Evolutionary conservation across 2,113 vertebrate species (phyloP).

Genomic region (Notechis scutatus): DNA sequence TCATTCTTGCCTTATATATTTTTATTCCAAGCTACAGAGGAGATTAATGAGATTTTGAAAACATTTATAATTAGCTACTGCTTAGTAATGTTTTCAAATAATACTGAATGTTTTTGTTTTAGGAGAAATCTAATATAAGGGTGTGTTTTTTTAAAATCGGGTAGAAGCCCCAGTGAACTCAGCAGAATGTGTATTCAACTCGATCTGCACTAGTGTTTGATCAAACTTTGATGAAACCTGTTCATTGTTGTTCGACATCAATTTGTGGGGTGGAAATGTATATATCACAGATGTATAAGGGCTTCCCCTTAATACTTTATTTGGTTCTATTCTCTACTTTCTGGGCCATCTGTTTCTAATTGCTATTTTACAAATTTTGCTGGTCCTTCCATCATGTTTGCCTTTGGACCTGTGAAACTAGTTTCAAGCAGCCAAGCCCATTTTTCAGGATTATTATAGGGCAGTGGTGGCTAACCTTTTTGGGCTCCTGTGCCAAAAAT

Average conservation of each 20-base stretch:
- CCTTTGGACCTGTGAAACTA: background rate
- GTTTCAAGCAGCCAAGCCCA: background rate
- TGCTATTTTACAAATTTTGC: background rate
- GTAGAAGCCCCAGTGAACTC: background rate
- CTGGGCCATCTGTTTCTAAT: background rate
- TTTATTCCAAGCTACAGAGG: background rate
- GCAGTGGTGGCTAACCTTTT: too few species aligned
- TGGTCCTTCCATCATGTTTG: background rate
- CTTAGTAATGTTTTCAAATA: background rate
- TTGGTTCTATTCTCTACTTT: background rate
- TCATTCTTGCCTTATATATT: background rate
- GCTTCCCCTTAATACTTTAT: background rate
- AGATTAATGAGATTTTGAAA: background rate
- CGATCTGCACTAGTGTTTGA: background rate
- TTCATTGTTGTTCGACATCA: background rate
- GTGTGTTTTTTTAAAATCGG: background rate
- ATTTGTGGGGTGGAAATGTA: background rate
- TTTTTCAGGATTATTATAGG: too few species aligned
- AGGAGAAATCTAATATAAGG: background rate
- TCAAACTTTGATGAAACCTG: background rate
- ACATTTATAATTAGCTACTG: background rate
- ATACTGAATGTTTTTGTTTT: background rate
- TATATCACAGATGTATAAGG: background rate
- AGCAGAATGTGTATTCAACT: background rate
- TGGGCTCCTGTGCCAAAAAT: too few species aligned